phyloP scores from a whole-genome alignment of 2,888 invertebrate genomes.

The Agrochola circellaris region DNA sequence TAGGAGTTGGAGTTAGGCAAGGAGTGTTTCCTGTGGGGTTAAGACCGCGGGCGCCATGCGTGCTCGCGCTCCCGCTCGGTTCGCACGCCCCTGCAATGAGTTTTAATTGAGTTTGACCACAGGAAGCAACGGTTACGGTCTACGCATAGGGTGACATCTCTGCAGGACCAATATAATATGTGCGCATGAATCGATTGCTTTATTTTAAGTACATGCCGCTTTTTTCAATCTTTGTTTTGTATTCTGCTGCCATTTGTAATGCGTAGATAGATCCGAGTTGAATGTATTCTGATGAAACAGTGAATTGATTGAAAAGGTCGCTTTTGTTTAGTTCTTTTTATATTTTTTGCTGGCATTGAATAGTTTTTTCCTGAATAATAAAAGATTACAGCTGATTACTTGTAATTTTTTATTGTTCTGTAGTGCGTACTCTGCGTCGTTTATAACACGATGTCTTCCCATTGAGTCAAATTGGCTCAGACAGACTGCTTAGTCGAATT shows the following conservation, averaged over 20 bases:
- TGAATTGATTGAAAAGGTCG: slow-evolving; percentile 38
- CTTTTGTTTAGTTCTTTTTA: slow-evolving; percentile 39
- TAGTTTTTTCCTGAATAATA: slow-evolving; percentile 30
- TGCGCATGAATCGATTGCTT: slow-evolving; percentile 13
- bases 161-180: slow-evolving; percentile 47
- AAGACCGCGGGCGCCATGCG: slow-evolving; percentile 69
- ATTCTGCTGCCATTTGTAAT: slow-evolving; percentile 15
- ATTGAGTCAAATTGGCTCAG: slow-evolving; percentile 47
- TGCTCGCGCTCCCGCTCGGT: slow-evolving; percentile 69
- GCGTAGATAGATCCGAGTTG: slow-evolving; percentile 30
- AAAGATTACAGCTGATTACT: slow-evolving; percentile 2
- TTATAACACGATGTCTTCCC: slow-evolving; percentile 43
- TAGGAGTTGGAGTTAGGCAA: slow-evolving; percentile 81
- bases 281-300: slow-evolving; percentile 50
- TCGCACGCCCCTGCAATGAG: slow-evolving; percentile 89
- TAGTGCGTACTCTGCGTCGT: slow-evolving; percentile 33
- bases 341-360: slow-evolving; percentile 35
- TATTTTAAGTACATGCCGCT: background rate
- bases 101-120: slow-evolving; percentile 88
- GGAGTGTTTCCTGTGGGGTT: slow-evolving; percentile 85
- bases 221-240: slow-evolving; percentile 21
- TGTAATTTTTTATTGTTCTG: background rate
- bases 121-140: slow-evolving; percentile 84
- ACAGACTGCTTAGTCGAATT: slow-evolving; percentile 35
- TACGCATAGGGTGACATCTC: slow-evolving; percentile 82